Percentiles rank a stretch among this genome's conserved stretches.
Evolutionary conservation across 1,140 invertebrate species (phyloP).

Genomic region (Pemphigus obesinymphae): DNA sequence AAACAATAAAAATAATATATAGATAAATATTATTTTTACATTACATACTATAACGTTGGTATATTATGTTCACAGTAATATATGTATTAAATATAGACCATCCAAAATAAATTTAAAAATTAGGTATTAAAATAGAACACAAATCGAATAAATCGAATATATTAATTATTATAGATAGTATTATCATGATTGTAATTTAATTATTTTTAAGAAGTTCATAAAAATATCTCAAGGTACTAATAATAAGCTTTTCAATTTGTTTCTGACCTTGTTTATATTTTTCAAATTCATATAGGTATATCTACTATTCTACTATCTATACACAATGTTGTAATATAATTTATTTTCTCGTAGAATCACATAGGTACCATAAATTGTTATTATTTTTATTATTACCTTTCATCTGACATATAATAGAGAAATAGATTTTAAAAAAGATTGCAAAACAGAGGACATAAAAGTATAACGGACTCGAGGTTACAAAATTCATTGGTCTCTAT

Average conservation of each 20-base stretch:
- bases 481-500: background rate
- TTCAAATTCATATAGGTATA: background rate
- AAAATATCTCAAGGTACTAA: background rate
- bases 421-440: background rate
- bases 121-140: too few relatives aligned
- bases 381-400: background rate
- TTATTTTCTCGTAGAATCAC: constrained; percentile 1
- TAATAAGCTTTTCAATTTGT: background rate
- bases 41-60: too few relatives aligned
- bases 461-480: background rate
- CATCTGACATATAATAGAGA: background rate
- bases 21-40: too few relatives aligned
- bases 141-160: too few relatives aligned
- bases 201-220: background rate
- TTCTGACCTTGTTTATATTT: background rate
- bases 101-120: too few relatives aligned
- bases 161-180: background rate
- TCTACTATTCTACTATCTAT: background rate
- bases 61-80: too few relatives aligned
- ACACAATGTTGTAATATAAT: background rate
- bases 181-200: background rate
- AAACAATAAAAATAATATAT: too few relatives aligned
- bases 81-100: too few relatives aligned
- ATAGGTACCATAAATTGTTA: background rate
- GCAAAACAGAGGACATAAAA: background rate